Evolutionary conservation across 1,140 invertebrate species (phyloP), one percentile per base, ranked within the genome.

Genomic region (Zaprionus gabonicus): DNA sequence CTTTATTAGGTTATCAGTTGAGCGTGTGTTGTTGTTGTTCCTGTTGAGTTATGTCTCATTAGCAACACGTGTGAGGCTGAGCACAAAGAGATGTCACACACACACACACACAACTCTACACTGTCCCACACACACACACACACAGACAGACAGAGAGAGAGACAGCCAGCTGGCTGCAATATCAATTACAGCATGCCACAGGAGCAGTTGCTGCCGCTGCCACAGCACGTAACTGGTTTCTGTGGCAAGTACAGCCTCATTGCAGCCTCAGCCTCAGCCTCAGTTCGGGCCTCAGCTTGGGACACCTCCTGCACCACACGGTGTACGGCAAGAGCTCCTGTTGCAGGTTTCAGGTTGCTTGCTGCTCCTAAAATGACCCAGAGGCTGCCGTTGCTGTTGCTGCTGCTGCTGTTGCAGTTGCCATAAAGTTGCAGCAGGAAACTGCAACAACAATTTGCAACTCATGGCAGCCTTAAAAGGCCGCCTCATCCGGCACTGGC

Each of bases 111-210:
- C 13, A 64, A 5, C 41, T 23, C 62, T 25, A 51, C 1, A 55
- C 20, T 41, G 4, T 27, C 13, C 20, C 13, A 59, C 20, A 55
- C 25, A 49, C 36, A 83, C 82, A 59, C 80, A 59, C 12, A 55
- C 25, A 49, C 28, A 83, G 81, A 60, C 81, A 83, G 9, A 27
- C 2, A 27, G 27, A 27, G 27, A 4, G 27, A 27, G 27, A 34
- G 57, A 87, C 83, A 46, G 41, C 41, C 41, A 46, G 41, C 41
- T 46, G 81, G 76, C 71, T 91, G 83, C 81, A 91, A 91, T 91
- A 91, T 91, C 88, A 91, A 91, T 91, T 91, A 91, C 88, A 91
- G 88, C 90, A 91, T 91, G 81, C 88, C 88, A 87, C 84, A 84
- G 84, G 84, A 88, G 85, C 78, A 87, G 84, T 71, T n/a, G 55